phyloP scores from a whole-genome alignment of 1,140 invertebrate genomes.

The Portunus trituberculatus region DNA sequence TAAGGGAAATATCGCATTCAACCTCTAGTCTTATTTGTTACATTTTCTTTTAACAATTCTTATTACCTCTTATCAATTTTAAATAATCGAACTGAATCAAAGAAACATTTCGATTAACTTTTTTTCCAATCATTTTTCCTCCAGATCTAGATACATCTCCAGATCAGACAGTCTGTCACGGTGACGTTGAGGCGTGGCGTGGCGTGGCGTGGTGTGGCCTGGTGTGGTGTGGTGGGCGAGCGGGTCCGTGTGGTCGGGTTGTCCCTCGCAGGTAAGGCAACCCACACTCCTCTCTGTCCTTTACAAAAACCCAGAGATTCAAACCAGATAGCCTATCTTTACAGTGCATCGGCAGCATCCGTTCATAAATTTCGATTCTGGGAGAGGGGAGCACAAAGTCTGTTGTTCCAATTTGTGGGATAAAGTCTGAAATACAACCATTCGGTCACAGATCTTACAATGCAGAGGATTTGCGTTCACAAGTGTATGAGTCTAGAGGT shows the following conservation, averaged over 20 bases:
- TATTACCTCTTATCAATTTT: too few species aligned
- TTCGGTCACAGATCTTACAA: neutral
- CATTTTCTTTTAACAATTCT: too few species aligned
- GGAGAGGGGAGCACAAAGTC: neutral
- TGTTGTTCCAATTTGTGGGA: neutral
- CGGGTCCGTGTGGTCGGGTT: neutral
- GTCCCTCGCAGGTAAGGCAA: neutral
- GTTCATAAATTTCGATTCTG: conserved; percentile 23
- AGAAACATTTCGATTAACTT: too few species aligned
- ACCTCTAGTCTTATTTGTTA: too few species aligned
- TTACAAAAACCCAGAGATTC: neutral
- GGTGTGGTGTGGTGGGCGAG: neutral
- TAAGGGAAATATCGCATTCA: too few species aligned
- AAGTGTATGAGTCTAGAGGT: neutral
- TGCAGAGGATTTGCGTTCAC: neutral
- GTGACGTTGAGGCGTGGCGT: neutral
- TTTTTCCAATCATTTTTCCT: too few species aligned
- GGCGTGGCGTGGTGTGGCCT: neutral
- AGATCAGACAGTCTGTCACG: neutral
- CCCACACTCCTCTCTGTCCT: neutral
- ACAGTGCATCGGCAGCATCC: neutral
- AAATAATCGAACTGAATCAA: too few species aligned
- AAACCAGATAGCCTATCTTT: neutral
- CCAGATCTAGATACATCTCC: neutral
- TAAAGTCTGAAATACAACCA: neutral